Base-by-base conservation (phyloP, 2,113 vertebrate species). In the Embiotoca jacksoni region DNA sequence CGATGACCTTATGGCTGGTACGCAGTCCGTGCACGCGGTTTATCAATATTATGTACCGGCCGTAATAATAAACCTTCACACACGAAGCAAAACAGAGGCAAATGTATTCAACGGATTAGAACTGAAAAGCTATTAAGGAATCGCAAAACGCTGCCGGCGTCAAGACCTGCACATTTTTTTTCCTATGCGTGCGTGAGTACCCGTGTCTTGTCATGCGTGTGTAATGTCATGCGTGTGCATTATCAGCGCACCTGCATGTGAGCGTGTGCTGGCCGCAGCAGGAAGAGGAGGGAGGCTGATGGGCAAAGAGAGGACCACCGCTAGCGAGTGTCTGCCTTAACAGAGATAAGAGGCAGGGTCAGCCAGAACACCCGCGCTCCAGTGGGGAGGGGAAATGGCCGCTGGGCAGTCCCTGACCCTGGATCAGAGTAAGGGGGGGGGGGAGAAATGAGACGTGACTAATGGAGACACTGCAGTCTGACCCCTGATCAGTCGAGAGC, bases 371-470 rank as follows among this genome's bases (percentile, higher is more conserved):
- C 68, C 74, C 7, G 5, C 8, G 55, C 75, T 63, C 82, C 1
- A 1, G 68, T 2, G 35, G 80, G 84, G 63, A 73, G 82, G 75
- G 86, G 83, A 83, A 86, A 89, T 80, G 77, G 79, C 88, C 74
- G 50, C 83, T 57, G 70, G 85, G 87, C 87, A 79, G 75, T 77
- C 64, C 54, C 87, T 84, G 85, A 89, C 85, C 87, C 74, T 57
- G 62, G 88, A 91, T 91, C 87, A 88, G 82, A 90, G 77, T 35
- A 33, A 1, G 58, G 55, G 74, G 78, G 72, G 36, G 0, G 37
- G 39, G 67, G 86, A 82, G 79, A 86, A 92, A 91, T 92, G 84
- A 91, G 81, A 92, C 80, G 85, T 91, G 90, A 89, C 90, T 89
- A 91, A 91, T 86, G 81, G 80, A 83, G 86, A 86, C 87, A 78